phyloP scores from a whole-genome alignment of 2,888 invertebrate genomes.

The Achlya flavicornis region DNA sequence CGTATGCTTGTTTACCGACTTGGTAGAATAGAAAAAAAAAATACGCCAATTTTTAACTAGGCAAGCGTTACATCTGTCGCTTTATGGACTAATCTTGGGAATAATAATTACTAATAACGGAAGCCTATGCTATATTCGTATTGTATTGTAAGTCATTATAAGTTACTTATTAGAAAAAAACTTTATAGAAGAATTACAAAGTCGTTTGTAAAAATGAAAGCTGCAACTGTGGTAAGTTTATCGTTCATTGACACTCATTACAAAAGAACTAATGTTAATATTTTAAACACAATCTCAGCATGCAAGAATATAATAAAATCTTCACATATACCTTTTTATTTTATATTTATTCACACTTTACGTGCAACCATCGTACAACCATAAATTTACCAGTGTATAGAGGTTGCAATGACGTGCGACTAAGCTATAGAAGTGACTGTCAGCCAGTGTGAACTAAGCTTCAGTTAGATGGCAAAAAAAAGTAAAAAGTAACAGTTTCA shows the following conservation, averaged over 20 bases:
- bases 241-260: neutral
- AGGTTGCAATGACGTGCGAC: neutral
- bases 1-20: too few species aligned
- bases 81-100: too few species aligned
- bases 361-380: neutral
- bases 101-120: too few species aligned
- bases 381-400: neutral
- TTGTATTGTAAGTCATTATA: too few species aligned
- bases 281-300: neutral
- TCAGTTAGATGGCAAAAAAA: neutral
- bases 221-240: neutral
- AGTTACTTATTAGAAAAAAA: too few species aligned
- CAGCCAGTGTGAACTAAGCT: neutral
- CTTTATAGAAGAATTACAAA: too few species aligned
- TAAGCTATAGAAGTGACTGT: neutral
- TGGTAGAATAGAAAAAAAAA: too few species aligned
- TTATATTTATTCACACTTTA: neutral
- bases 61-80: too few species aligned
- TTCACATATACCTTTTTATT: neutral
- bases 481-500: neutral
- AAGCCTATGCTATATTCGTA: too few species aligned
- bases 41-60: too few species aligned
- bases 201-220: too few species aligned
- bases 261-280: neutral
- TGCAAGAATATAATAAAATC: neutral